Evolutionary conservation across 2,797 vertebrate species (phyloP).

Genomic region (Corythornis leucogaster): DNA sequence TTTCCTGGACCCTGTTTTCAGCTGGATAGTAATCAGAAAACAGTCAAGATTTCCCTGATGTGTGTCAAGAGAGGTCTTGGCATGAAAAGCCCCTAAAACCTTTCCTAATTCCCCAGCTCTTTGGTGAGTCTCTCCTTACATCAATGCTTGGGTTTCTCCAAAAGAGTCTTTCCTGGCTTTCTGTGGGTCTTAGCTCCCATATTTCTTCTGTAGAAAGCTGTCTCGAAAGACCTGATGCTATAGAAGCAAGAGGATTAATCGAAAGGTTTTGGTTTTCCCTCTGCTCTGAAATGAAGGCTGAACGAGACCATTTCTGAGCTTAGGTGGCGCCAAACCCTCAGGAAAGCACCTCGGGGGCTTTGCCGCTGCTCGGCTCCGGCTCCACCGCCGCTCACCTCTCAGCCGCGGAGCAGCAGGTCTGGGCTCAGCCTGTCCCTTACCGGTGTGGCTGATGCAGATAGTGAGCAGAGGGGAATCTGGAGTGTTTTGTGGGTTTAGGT

Average conservation of each 20-base stretch:
- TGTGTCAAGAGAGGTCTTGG: background rate
- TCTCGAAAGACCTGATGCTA: background rate
- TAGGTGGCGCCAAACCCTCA: constrained; percentile 15
- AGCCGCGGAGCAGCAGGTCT: background rate
- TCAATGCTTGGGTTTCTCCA: background rate
- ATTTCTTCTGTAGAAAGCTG: background rate
- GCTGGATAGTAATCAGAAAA: background rate
- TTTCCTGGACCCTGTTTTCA: background rate
- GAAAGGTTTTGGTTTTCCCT: background rate
- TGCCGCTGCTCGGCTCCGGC: no score
- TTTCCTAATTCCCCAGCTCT: background rate
- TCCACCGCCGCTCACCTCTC: fast-evolving
- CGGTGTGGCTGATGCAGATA: fast-evolving
- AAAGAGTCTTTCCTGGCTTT: background rate
- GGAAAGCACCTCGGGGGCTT: background rate
- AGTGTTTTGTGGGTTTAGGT: fast-evolving
- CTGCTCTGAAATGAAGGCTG: background rate
- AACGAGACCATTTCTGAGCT: background rate
- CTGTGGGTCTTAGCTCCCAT: background rate
- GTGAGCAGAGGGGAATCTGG: background rate
- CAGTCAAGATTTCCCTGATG: background rate
- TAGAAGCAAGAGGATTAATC: background rate
- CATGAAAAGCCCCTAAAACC: background rate
- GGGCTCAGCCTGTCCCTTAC: background rate
- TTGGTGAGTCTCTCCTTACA: background rate